Evolutionary conservation across 2,113 vertebrate genomes (phyloP).

Genomic region (Cheilinus undulatus): DNA sequence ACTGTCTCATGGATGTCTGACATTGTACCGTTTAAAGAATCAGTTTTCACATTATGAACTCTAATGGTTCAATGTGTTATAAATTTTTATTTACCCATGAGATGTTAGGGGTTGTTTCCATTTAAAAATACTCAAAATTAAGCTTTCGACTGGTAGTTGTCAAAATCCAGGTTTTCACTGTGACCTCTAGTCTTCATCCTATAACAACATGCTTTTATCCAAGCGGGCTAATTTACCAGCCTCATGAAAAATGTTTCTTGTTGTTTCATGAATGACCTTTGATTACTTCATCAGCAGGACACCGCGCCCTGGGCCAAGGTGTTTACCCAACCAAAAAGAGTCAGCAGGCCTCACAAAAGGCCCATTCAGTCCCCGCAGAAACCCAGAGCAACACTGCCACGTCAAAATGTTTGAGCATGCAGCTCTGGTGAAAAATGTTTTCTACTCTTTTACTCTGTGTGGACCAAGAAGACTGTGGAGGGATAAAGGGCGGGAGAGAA

Average conservation of each 20-base stretch:
- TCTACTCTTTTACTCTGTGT: not conserved
- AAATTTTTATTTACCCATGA: not conserved
- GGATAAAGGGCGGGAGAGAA: not conserved
- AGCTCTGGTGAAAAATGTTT: conserved; percentile 22
- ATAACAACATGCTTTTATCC: not conserved
- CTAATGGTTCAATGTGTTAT: too few relatives aligned
- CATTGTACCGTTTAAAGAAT: too few relatives aligned
- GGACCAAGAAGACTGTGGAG: not conserved
- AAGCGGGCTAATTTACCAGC: not conserved
- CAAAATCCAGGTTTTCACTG: not conserved
- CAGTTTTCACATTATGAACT: too few relatives aligned
- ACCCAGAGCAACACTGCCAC: conserved; percentile 55
- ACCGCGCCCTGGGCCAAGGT: conserved; percentile 16
- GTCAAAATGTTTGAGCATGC: conserved; percentile 42
- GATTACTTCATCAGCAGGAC: conserved; percentile 14
- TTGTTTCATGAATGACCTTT: not conserved
- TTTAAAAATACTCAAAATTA: not conserved
- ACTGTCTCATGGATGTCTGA: too few relatives aligned
- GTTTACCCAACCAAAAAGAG: conserved; percentile 56
- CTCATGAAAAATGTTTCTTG: not conserved
- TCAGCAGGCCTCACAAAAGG: conserved; percentile 72
- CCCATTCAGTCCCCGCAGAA: conserved; percentile 65
- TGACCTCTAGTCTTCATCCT: not conserved
- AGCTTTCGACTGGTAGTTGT: not conserved
- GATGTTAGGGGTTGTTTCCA: not conserved